Base-by-base conservation (phyloP, 2,797 vertebrate genomes). In the Pitangus sulphuratus region DNA sequence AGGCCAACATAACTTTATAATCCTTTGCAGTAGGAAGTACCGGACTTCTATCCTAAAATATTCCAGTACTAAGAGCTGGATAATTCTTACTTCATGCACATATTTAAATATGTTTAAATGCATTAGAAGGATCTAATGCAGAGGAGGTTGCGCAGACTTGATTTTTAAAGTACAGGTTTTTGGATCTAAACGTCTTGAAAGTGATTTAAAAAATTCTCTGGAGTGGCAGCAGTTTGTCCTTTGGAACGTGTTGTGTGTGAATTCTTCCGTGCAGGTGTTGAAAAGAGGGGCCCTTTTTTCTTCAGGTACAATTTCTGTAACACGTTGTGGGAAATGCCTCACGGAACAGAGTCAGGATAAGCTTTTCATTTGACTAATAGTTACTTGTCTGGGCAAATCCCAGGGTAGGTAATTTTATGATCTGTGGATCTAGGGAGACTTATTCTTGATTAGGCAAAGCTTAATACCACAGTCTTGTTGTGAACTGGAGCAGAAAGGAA, bases 391-490 rank as follows among this genome's bases (percentile, higher is more conserved):
- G 74, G 75, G 66, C 74, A 94, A 94, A 93, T 90, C 96, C 89
- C 94, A 70, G 76, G 87, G 26, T 2, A 86, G 94, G 44, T 91
- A 45, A 82, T 76, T 95, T 93, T 88, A 90, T 87, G 85, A 95
- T 93, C 91, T 93, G 69, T 90, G 83, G 80, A 56, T 94, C 80
- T 87, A 28, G 87, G 75, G 94, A 62, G 89, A 56, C 40, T 96
- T 88, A 86, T 4, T 95, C 77, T 95, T 95, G 91, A 96, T 96
- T 86, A 95, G 82, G 47, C 84, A 48, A 45, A 93, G 80, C 91
- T 84, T 70, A 88, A 60, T 64, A 79, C 65, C 47, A 39, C 26
- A 17, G 85, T 45, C 88, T 66, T 68, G 33, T 45, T 87, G 79
- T 6, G 20, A 83, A 6, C 40, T 60, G 62, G 16, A 13, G 17